A percentile compares a stretch with the other conserved stretches of the same genome.
Conservation (phyloP, 2,888 invertebrate genomes). For the Leptothorax acervorum region DNA sequence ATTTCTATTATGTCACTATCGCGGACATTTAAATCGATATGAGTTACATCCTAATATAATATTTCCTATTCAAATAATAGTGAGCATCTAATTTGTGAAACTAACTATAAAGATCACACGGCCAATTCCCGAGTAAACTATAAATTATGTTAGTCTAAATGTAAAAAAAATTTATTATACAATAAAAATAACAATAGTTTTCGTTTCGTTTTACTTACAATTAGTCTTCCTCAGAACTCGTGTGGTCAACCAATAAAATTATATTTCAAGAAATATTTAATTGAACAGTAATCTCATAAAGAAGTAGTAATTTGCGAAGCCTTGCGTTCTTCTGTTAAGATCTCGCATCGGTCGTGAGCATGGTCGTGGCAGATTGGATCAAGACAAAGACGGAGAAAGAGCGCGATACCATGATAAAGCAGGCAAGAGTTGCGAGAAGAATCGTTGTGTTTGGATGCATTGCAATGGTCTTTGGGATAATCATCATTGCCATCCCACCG, state of each 20-base stretch:
- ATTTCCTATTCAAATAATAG: not conserved
- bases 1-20: not conserved
- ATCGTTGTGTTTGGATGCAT: conserved; percentile 47
- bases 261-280: too few species aligned
- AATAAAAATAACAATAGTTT: too few species aligned
- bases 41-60: not conserved
- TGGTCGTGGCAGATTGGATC: conserved; percentile 58
- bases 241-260: too few species aligned
- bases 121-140: too few species aligned
- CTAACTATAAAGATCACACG: too few species aligned
- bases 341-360: conserved; percentile 40
- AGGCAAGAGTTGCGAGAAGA: conserved; percentile 51
- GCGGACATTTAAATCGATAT: not conserved
- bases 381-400: conserved; percentile 46
- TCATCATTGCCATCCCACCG: conserved; percentile 14
- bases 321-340: conserved; percentile 25
- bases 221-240: too few species aligned
- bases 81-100: not conserved
- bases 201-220: too few species aligned
- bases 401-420: conserved; percentile 56
- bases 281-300: too few species aligned
- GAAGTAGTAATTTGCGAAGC: not conserved
- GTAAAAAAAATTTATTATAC: too few species aligned
- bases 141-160: too few species aligned
- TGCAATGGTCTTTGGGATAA: not conserved